phyloP scores from a whole-genome alignment of 2,797 vertebrate genomes.

The Luscinia megarhynchos region DNA sequence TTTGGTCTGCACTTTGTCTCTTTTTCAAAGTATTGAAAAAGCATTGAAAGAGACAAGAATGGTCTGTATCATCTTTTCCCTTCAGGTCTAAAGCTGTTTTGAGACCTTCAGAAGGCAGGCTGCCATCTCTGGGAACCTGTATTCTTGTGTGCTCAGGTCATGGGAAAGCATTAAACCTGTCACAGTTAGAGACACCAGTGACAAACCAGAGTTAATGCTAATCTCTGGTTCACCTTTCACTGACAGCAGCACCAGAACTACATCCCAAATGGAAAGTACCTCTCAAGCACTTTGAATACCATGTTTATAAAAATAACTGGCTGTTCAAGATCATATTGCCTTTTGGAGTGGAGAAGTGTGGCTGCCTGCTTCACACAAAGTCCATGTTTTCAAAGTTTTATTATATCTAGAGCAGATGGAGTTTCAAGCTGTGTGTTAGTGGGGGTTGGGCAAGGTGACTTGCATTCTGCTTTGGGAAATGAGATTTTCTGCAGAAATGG shows the following conservation, averaged over 20 bases:
- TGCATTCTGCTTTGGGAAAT: background rate
- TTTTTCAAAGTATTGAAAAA: background rate
- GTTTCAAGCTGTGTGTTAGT: background rate
- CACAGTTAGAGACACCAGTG: background rate
- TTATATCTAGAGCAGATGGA: background rate
- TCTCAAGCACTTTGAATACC: background rate
- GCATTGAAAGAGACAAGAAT: background rate
- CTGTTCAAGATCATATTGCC: background rate
- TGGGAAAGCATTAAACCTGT: background rate
- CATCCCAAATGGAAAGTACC: background rate
- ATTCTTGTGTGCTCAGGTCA: background rate
- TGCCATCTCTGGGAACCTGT: background rate
- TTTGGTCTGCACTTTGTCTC: background rate
- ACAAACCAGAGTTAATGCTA: background rate
- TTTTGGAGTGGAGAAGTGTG: background rate
- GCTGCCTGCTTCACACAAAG: background rate
- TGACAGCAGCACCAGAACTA: fast-evolving
- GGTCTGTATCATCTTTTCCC: background rate
- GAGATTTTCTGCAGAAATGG: slow-evolving; percentile 12
- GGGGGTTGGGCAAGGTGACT: background rate
- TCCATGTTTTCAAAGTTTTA: background rate
- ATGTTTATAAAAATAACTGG: background rate
- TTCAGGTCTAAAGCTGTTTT: background rate
- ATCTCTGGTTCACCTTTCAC: background rate
- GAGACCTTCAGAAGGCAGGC: background rate